Conservation (phyloP, 2,797 vertebrate genomes). For the Anas acuta region DNA sequence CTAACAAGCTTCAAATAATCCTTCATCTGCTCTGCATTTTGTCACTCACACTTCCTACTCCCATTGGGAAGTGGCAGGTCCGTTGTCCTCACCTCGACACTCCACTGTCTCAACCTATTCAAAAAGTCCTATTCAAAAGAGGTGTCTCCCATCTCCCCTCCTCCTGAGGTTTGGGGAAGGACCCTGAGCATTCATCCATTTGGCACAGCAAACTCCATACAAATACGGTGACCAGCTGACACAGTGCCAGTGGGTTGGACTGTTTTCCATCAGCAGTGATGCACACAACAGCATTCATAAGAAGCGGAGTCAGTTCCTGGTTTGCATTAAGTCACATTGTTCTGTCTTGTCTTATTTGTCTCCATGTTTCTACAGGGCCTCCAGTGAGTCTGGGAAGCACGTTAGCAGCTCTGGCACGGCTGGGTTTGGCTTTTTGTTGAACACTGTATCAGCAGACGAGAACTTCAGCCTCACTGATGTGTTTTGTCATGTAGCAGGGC, state of each 20-base stretch:
- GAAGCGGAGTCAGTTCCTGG: background rate
- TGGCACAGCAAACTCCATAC: background rate
- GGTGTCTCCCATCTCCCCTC: background rate
- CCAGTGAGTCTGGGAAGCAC: background rate
- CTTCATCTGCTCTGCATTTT: background rate
- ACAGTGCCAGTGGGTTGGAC: background rate
- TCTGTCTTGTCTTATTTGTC: background rate
- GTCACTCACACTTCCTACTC: constrained; percentile 1
- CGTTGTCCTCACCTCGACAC: background rate
- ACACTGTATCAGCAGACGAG: constrained; percentile 14
- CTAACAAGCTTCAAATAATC: background rate
- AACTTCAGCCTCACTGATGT: background rate
- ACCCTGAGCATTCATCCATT: background rate
- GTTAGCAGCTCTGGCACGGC: background rate
- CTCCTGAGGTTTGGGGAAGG: background rate
- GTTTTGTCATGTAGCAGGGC: constrained; percentile 29
- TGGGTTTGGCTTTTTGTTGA: background rate
- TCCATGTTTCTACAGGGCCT: background rate
- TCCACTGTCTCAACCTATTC: background rate
- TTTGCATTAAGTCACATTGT: background rate
- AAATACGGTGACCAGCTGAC: background rate
- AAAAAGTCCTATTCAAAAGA: background rate
- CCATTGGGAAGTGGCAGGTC: background rate
- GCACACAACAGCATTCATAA: background rate
- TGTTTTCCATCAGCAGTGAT: background rate